A percentile compares a stretch with the other conserved stretches of the same genome.
Conservation (phyloP, 2,797 vertebrate genomes). For the Eutrigla gurnardus region DNA sequence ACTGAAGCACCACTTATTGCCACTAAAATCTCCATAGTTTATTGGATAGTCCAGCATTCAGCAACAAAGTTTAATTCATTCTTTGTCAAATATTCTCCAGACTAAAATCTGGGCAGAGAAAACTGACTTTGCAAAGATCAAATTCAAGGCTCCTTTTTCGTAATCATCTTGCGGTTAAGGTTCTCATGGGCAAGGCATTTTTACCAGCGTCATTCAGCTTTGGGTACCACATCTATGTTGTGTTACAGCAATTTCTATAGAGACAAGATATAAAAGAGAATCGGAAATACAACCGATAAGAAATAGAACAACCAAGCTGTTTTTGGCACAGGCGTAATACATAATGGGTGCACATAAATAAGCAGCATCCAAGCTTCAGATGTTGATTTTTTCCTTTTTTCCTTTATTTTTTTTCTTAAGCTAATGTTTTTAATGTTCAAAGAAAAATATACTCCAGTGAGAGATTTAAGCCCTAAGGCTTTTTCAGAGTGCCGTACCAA, state of each 20-base stretch:
- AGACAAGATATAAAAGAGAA: constrained; percentile 5
- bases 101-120: background rate
- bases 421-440: constrained; percentile 23
- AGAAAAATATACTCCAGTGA: constrained; percentile 15
- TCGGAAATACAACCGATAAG: constrained; percentile 1
- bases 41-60: constrained; percentile 6
- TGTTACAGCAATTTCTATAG: background rate
- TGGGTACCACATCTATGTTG: background rate
- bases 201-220: background rate
- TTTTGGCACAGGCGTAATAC: constrained; percentile 20
- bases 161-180: background rate
- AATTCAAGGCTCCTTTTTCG: background rate
- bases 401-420: constrained; percentile 9
- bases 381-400: constrained; percentile 4
- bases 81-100: background rate
- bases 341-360: constrained; percentile 2
- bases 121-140: background rate
- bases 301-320: background rate
- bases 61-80: background rate
- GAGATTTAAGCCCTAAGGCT: constrained; percentile 32
- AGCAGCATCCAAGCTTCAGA: constrained; percentile 11
- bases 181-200: background rate
- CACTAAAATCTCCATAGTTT: background rate
- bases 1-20: background rate
- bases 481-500: constrained; percentile 23